These are phyloP conservation scores for Suillia variegata DNA, from an alignment of 2,888 invertebrate species.

Conservation along the genomic window DNA sequence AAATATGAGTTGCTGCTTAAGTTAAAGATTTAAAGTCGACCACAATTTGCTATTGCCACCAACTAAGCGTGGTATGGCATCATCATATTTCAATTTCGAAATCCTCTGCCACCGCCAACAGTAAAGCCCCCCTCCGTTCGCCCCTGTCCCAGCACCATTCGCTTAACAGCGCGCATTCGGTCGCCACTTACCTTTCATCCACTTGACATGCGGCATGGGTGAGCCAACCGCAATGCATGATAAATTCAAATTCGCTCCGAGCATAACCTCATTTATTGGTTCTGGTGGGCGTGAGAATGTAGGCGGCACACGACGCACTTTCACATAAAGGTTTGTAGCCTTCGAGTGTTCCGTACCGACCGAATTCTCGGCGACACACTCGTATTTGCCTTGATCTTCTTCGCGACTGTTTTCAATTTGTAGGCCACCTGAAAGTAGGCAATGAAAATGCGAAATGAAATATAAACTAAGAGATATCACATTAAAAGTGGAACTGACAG, in stretches of 20 bases:
- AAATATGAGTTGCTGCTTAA: too few species aligned
- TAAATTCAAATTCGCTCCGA: constrained; percentile 88
- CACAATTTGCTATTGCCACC: too few species aligned
- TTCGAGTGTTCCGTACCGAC: constrained; percentile 93
- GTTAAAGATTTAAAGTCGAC: too few species aligned
- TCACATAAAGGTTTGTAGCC: constrained; percentile 87
- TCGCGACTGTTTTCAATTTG: constrained; percentile 90
- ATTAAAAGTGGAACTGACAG: not conserved
- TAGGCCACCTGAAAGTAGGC: constrained; percentile 61
- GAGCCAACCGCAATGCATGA: constrained; percentile 98
- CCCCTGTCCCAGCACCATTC: too few species aligned
- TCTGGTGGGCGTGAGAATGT: constrained; percentile 94
- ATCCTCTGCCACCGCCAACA: too few species aligned
- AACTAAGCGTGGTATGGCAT: too few species aligned
- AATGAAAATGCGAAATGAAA: too few species aligned
- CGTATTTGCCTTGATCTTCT: constrained; percentile 93
- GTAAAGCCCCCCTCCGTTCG: too few species aligned
- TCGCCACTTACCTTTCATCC: constrained; percentile 74
- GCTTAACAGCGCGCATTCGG: too few species aligned
- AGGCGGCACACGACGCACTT: constrained; percentile 94
- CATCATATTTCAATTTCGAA: not conserved
- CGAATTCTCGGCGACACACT: constrained; percentile 93
- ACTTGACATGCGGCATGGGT: constrained; percentile 97
- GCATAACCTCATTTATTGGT: constrained; percentile 83
- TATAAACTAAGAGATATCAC: not conserved